Percentiles rank a stretch among this genome's conserved stretches.
Evolutionary conservation across 2,113 vertebrate genomes (phyloP).

Genomic region (Chauna torquata): DNA sequence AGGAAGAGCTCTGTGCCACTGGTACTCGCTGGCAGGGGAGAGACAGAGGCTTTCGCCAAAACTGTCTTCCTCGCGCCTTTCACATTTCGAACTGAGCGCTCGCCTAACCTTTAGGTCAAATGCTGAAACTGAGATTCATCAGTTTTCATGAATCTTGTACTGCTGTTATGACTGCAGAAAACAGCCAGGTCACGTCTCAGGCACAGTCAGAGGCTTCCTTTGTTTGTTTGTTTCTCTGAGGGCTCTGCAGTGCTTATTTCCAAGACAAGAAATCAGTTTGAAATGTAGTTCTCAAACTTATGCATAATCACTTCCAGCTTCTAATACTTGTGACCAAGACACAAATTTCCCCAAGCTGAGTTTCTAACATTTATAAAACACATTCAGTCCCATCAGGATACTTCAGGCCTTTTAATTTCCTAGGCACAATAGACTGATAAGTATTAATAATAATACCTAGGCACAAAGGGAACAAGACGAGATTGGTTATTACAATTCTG

Average conservation of each 20-base stretch:
- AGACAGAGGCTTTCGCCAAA: neutral
- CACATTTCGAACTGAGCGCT: neutral
- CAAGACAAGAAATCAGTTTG: neutral
- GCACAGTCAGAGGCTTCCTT: neutral
- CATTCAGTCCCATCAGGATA: neutral
- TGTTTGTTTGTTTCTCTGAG: neutral
- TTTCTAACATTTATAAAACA: neutral
- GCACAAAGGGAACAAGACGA: neutral
- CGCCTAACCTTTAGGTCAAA: neutral
- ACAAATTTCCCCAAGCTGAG: neutral
- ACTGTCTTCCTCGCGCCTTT: neutral
- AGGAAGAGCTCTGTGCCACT: too few relatives aligned
- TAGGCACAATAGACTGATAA: neutral
- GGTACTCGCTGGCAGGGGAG: too few relatives aligned
- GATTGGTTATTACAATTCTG: slow-evolving; percentile 12
- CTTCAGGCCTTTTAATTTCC: slow-evolving; percentile 35
- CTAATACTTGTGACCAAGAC: neutral
- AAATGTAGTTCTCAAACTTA: neutral
- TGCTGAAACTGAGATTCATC: neutral
- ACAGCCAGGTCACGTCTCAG: neutral
- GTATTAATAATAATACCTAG: slow-evolving; percentile 11
- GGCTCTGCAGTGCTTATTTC: neutral
- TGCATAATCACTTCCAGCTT: neutral
- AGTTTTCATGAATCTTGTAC: neutral
- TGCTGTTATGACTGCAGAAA: neutral